Base-by-base conservation (phyloP, 1,140 invertebrate genomes). In the Zeugodacus cucurbitae region DNA sequence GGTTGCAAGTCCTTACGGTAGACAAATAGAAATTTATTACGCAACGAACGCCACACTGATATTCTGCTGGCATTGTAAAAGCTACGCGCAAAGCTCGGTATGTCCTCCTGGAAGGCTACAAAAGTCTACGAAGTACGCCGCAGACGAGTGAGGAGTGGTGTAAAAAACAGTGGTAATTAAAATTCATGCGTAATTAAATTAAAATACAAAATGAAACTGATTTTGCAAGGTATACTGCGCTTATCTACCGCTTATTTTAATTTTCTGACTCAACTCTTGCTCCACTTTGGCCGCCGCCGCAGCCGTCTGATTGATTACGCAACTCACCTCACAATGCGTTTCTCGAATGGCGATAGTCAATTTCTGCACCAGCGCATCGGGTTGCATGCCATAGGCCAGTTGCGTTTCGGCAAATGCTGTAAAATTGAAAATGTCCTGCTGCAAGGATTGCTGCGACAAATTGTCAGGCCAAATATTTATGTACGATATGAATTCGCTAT, bases 11-110 rank as follows among this genome's bases (percentile, higher is more conserved):
- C 90, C 58, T 91, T 89, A 7, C 89, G 89, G 59, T 90, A 91
- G 1, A 87, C 90, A 87, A 93, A 93, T 54, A 93, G 89, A 87
- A 93, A 93, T n/a, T 85, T 88, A 87, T 91, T 90, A 57, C 88
- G 86, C 11, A 67, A 88, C 1, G 92, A 92, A 37, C 92, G 89
- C 92, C 92, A 92, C 89, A 90, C 89, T 3, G 92, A 90, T 70
- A 90, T 91, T 3, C 88, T 90, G 87, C 92, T 93, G 62, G 92
- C 90, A 37, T 90, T 88, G 87, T 91, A 90, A 88, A 92, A 92
- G n/a, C 67, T 74, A 7, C 62, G 26, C 0, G 90, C 88, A 89
- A 93, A 93, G 17, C 88, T 34, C 4, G 89, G 88, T 67, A 93
- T 93, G 20, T 92, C 87, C 20, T 92, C 89, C 74, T 93, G 91